phyloP scores from a whole-genome alignment of 2,113 vertebrate genomes.

The Motacilla tschutschensis region DNA sequence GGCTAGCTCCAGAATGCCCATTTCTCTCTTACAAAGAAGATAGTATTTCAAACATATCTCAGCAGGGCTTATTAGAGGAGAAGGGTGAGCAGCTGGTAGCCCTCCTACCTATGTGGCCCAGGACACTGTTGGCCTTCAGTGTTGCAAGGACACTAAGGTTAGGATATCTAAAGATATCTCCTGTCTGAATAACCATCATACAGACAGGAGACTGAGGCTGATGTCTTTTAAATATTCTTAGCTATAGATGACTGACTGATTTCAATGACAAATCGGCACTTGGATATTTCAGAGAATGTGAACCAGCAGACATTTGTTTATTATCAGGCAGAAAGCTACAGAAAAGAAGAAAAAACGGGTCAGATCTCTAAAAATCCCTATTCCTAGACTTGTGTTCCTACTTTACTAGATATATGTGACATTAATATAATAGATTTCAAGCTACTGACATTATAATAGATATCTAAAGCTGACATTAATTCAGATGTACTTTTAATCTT shows the following conservation, averaged over 20 bases:
- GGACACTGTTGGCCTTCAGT: background rate
- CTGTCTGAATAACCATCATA: background rate
- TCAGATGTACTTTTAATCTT: conserved; percentile 26
- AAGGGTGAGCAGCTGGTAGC: background rate
- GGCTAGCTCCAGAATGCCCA: background rate
- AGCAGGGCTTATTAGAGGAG: background rate
- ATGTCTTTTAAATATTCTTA: background rate
- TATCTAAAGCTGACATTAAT: conserved; percentile 3
- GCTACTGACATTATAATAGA: background rate
- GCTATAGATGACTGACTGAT: background rate
- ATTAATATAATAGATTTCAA: background rate
- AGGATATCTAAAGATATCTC: background rate
- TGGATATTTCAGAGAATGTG: background rate
- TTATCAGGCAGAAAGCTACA: background rate
- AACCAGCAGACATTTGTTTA: background rate
- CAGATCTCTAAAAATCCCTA: background rate
- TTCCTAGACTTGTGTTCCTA: background rate
- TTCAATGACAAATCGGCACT: background rate
- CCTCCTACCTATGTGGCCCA: background rate
- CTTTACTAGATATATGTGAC: background rate
- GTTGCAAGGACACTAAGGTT: background rate
- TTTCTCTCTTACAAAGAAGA: background rate
- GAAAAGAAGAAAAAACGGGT: background rate
- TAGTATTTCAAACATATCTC: background rate
- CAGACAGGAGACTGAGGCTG: background rate